Base-by-base conservation (phyloP, 2,888 invertebrate species). In the Acronicta alni region DNA sequence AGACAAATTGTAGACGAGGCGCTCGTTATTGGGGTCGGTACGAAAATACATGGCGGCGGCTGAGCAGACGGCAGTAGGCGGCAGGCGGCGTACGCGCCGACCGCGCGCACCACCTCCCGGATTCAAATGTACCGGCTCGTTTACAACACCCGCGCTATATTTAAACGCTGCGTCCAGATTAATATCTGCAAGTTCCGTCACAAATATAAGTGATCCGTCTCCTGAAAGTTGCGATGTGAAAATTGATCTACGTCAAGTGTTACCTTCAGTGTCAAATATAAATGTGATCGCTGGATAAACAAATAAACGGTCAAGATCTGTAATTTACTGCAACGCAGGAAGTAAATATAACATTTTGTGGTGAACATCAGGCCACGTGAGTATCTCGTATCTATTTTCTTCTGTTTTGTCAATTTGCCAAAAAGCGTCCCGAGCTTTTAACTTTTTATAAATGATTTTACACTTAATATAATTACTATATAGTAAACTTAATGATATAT, bases 1-100 rank as follows among this genome's bases (percentile, higher is more conserved):
- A 93, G 91, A 93, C 90, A 92, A 89, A 93, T 93, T 85, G 92
- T 91, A 88, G 89, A 92, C 91, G 86, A 89, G 88, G 87, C 92
- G 91, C 81, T 82, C 87, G 89, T 76, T 89, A 93, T 92, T 92
- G 93, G 90, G 94, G 94, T 92, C 94, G 93, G 86, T 90, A 92
- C 94, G 83, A 89, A 94, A 94, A 94, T 93, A 93, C 91, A 90
- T 89, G 88, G 84, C 87, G 89, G 87, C 85, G 82, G 80, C 83
- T 76, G 82, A 83, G 82, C 88, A 85, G 88, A 83, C 90, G 90
- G 86, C 92, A 93, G 93, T 92, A 92, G 90, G 90, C 89, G 91
- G 86, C 86, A 85, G 89, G 89, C 92, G 92, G 92, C 93, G 93
- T 88, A 82, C 85, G 89, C 89, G 89, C 93, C 90, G 86, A 89